A percentile compares a stretch with the other conserved stretches of the same genome.
phyloP scores from a whole-genome alignment of 2,797 vertebrate genomes.

The Otus scops region DNA sequence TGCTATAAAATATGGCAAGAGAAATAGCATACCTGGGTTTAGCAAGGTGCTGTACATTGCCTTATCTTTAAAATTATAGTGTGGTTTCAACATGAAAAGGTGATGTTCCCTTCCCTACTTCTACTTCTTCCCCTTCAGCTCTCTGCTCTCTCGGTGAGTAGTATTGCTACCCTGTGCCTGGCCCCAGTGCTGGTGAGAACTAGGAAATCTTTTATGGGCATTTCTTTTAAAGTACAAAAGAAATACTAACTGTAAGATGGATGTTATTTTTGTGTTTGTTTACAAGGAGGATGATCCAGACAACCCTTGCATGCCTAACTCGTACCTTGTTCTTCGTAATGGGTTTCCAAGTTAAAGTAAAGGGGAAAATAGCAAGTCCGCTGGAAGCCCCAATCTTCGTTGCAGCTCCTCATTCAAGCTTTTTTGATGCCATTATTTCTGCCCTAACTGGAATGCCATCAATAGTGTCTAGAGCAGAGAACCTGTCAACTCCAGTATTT shows the following conservation, averaged over 20 bases:
- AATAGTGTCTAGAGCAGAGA: slow-evolving; percentile 89
- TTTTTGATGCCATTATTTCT: slow-evolving; percentile 91
- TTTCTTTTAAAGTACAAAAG: neutral
- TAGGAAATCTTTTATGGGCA: neutral
- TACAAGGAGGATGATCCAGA: slow-evolving; percentile 67
- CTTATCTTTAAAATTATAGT: neutral
- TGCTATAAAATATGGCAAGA: neutral
- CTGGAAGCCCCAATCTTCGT: slow-evolving; percentile 88
- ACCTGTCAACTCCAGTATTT: slow-evolving; percentile 84
- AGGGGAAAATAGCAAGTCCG: slow-evolving; percentile 80
- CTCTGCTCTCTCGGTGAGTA: rapidly evolving
- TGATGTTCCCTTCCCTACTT: neutral
- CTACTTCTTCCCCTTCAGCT: neutral
- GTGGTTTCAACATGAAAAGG: neutral
- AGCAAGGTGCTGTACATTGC: neutral
- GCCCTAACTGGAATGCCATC: slow-evolving; percentile 89
- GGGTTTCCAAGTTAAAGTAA: slow-evolving; percentile 90
- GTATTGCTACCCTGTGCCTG: neutral
- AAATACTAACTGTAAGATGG: neutral
- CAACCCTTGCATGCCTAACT: slow-evolving; percentile 79
- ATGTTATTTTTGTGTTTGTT: neutral
- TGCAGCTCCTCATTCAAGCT: slow-evolving; percentile 92
- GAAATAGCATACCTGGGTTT: neutral
- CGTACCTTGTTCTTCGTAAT: slow-evolving; percentile 83
- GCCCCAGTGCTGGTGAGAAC: neutral